Evolutionary conservation across 2,888 invertebrate species (phyloP), one percentile per base, ranked within the genome.

Genomic region (Dryobota labecula): DNA sequence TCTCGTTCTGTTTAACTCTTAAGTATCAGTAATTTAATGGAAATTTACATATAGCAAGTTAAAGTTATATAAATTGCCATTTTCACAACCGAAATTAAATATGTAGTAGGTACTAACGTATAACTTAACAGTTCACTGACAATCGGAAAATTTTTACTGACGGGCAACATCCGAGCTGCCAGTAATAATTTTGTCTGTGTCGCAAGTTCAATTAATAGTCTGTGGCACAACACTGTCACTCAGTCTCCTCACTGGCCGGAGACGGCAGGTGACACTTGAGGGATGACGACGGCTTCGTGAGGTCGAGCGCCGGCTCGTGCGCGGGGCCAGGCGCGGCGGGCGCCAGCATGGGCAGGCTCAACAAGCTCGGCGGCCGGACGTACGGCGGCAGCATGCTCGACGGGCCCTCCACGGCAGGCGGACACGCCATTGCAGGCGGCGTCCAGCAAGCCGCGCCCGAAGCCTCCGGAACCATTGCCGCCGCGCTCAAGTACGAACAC

Each of bases 21-120:
- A 94, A 93, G 92, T 94, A 93, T 92, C 92, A 92, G 91, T 92
- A 92, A 91, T 90, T 80, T 91, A 86, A 86, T 85, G 92, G 91
- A 92, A 91, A 94, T 94, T 93, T 93, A 94, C 92, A 94, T 91
- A 93, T 87, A 93, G 92, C 93, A 92, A 93, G 92, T 92, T 90
- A 92, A 93, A 90, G 92, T 93, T 93, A 95, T 92, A 94, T 92
- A 94, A 94, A 95, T 95, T 95, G 95, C 95, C 93, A 95, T 95
- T 94, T 94, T 96, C 96, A 96, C 96, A 96, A 96, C 96, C 96
- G 94, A 96, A 96, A 96, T 95, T 95, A 96, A 96, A 96, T 95
- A 95, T 94, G 92, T 93, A 92, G 88, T 92, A 92, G 91, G 92
- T 93, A 91, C 92, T 93, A 93, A 91, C 87, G 88, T 90, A 92